phyloP scores from a whole-genome alignment of 2,113 vertebrate genomes.

The Motacilla alba region DNA sequence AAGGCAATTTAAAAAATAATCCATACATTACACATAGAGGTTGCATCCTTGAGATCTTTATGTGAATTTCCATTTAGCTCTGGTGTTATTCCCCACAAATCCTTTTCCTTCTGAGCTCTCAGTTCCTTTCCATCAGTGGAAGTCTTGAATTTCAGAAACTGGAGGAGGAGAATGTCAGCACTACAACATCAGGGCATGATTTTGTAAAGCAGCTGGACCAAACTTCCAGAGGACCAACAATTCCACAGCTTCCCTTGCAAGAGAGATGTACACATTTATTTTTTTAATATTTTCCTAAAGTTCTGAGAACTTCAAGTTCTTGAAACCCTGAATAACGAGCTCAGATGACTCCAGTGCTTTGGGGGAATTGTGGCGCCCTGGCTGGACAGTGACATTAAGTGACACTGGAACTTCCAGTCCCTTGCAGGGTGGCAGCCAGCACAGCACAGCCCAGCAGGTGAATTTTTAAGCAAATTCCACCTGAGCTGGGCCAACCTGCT shows the following conservation, averaged over 20 bases:
- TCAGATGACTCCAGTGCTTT: neutral
- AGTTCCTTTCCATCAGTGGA: neutral
- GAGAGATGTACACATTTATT: neutral
- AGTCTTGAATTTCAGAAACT: neutral
- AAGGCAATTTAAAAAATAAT: neutral
- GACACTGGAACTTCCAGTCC: neutral
- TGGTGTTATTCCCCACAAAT: neutral
- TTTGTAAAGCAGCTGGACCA: neutral
- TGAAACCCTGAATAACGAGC: neutral
- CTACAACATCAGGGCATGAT: neutral
- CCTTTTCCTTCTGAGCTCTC: neutral
- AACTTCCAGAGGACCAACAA: neutral
- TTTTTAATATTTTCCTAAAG: neutral
- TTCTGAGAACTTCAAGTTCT: neutral
- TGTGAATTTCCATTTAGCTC: neutral
- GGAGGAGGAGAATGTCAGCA: neutral
- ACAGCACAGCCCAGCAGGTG: neutral
- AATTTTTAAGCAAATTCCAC: neutral
- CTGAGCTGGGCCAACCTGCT: neutral
- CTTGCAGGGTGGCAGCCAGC: neutral
- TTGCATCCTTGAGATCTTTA: neutral
- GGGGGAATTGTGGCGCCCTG: neutral
- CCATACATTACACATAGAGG: rapidly evolving
- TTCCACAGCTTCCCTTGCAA: neutral
- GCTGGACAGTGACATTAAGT: neutral